Evolutionary conservation across 1,140 invertebrate genomes (phyloP), one percentile per base, ranked within the genome.

Genomic region (Leptopilina clavipes): DNA sequence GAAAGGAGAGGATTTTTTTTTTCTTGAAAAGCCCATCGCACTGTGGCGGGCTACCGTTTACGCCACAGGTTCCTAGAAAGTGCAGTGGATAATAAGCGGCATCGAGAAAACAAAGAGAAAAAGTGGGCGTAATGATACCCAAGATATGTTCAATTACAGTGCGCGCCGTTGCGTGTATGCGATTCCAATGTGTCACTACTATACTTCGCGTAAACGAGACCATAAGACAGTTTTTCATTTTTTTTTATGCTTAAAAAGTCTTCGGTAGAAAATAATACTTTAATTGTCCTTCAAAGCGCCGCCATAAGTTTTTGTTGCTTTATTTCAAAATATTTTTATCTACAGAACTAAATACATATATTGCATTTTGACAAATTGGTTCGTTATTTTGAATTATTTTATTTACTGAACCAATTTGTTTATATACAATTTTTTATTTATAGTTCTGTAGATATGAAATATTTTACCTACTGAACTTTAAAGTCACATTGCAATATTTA

Each of bases 151-250:
- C 81, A 75, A 84, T 84, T 84, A 84, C 72, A 84, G 82, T 78
- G 82, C 82, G 82, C 82, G 78, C 82, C 78, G 83, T 84, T 82
- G 82, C 82, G 82, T 84, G 82, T 31, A 65, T 74, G 73, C 70
- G 19, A 73, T 72, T 78, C 76, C 79, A 83, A 83, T 80, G 79
- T 83, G 82, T 83, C 81, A 76, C 76, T 80, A 54, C 19, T 74
- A 73, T 18, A 12, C 31, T 40, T 56, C 8, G 19, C 22, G 72
- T 48, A 72, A 74, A 73, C 18, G 7, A 44, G 72, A 22, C 22
- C 54, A n/a, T 31, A 17, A 59, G 17, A 0, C 22, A 9, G 45
- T 73, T 45, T 25, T 52, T 40, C 18, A 56, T 52, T 19, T 25
- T 14, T 73, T 54, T 9, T 19, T 11, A 17, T 19, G 0, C n/a